A percentile compares a stretch with the other conserved stretches of the same genome.
Conservation (phyloP, 2,113 vertebrate species). For the Dolichotis patagonum region DNA sequence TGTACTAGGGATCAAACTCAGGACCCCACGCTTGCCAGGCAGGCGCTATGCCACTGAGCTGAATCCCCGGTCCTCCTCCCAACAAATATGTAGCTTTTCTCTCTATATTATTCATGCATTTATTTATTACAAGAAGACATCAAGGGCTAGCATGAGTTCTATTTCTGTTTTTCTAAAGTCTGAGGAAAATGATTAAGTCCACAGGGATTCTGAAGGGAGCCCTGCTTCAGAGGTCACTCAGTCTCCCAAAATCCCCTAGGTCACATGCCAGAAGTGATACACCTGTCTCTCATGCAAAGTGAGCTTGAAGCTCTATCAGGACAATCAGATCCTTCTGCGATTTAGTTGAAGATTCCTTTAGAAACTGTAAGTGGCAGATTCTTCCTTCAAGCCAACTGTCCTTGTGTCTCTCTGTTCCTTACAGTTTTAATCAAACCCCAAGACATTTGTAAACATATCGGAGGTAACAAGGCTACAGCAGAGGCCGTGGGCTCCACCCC, state of each 20-base stretch:
- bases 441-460: not conserved
- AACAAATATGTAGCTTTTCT: not conserved
- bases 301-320: not conserved
- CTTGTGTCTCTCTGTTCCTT: not conserved
- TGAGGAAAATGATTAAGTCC: not conserved
- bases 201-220: not conserved
- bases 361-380: not conserved
- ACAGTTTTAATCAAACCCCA: not conserved
- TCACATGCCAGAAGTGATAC: not conserved
- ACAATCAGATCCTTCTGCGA: not conserved
- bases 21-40: no score
- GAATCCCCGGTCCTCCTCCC: not conserved
- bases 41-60: no score
- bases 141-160: not conserved
- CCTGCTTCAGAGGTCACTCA: not conserved
- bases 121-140: not conserved
- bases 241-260: not conserved
- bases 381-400: not conserved
- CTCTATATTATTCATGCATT: not conserved
- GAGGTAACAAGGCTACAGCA: not conserved
- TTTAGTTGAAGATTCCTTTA: not conserved
- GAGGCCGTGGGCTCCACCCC: rapidly evolving
- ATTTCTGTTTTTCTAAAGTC: not conserved
- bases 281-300: not conserved
- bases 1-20: no score